These are phyloP conservation scores for Cephus pulcher DNA, from an alignment of 2,888 invertebrate genomes.

Conservation along the genomic window DNA sequence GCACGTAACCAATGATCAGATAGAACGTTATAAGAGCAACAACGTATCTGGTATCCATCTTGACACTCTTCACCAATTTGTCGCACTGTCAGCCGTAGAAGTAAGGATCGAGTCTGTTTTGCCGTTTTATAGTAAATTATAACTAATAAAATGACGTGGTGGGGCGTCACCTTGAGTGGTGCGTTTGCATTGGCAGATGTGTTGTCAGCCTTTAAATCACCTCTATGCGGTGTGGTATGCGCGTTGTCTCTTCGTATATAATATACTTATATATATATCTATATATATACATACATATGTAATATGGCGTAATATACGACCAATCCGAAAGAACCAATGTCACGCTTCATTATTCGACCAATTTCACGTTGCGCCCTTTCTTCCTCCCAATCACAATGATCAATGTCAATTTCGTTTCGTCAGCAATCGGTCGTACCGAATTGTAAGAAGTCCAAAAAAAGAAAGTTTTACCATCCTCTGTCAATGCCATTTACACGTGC, in stretches of 20 bases:
- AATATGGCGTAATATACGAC: conserved; percentile 19
- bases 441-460: conserved; percentile 26
- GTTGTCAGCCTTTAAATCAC: conserved; percentile 62
- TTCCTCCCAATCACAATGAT: conserved; percentile 26
- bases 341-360: conserved; percentile 11
- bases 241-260: neutral
- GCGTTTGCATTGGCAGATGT: conserved; percentile 66
- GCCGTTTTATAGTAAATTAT: conserved; percentile 67
- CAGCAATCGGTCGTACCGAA: conserved; percentile 21
- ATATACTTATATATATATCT: neutral
- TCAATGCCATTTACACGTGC: neutral
- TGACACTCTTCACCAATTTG: conserved; percentile 31
- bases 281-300: neutral
- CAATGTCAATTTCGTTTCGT: conserved; percentile 58
- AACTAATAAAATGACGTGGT: conserved; percentile 61
- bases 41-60: conserved; percentile 32
- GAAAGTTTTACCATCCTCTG: conserved; percentile 34
- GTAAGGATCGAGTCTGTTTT: conserved; percentile 54
- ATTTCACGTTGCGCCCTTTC: conserved; percentile 1
- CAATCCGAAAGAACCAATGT: conserved; percentile 22
- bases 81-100: conserved; percentile 49
- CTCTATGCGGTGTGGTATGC: conserved; percentile 28
- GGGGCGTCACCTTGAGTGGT: conserved; percentile 60
- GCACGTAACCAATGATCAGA: conserved; percentile 6
- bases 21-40: conserved; percentile 11